Evolutionary conservation across 2,888 invertebrate genomes (phyloP).

Genomic region (Agapostemon virescens): DNA sequence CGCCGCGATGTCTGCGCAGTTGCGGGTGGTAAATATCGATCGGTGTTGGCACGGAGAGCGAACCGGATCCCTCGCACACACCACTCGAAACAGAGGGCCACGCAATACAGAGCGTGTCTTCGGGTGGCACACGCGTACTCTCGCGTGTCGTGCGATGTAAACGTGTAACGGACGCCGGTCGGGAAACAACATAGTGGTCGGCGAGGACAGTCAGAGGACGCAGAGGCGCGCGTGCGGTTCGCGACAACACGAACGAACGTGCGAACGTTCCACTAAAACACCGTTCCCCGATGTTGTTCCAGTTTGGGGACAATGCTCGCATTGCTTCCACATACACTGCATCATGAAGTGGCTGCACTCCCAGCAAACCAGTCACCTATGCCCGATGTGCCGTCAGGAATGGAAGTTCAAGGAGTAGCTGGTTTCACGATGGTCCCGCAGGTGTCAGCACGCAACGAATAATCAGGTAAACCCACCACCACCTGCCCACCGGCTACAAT

Average conservation of each 20-base stretch:
- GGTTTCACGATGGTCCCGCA: constrained; percentile 66
- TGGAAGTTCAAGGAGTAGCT: constrained; percentile 95
- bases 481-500: background rate
- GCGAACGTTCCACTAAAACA: constrained; percentile 12
- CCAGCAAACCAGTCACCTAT: constrained; percentile 92
- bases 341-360: constrained; percentile 99
- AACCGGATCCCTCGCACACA: constrained; percentile 52
- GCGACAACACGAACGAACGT: background rate
- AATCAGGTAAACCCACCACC: constrained; percentile 63
- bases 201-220: constrained; percentile 33
- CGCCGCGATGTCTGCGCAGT: constrained; percentile 65
- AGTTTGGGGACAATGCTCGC: constrained; percentile 99
- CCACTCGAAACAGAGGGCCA: constrained; percentile 17
- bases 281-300: constrained; percentile 58
- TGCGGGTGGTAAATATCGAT: constrained; percentile 66
- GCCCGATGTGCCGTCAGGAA: constrained; percentile 98
- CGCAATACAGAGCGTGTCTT: constrained; percentile 30
- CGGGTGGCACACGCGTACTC: constrained; percentile 42
- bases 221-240: background rate
- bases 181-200: constrained; percentile 24
- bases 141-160: constrained; percentile 47
- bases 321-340: constrained; percentile 99
- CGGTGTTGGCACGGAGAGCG: constrained; percentile 54
- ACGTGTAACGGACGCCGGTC: constrained; percentile 38
- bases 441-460: constrained; percentile 74